Percentiles rank a stretch among this genome's conserved stretches.
These are phyloP conservation scores for Drosophila mercatorum DNA, from an alignment of 2,888 invertebrate genomes.

Conservation along the genomic window DNA sequence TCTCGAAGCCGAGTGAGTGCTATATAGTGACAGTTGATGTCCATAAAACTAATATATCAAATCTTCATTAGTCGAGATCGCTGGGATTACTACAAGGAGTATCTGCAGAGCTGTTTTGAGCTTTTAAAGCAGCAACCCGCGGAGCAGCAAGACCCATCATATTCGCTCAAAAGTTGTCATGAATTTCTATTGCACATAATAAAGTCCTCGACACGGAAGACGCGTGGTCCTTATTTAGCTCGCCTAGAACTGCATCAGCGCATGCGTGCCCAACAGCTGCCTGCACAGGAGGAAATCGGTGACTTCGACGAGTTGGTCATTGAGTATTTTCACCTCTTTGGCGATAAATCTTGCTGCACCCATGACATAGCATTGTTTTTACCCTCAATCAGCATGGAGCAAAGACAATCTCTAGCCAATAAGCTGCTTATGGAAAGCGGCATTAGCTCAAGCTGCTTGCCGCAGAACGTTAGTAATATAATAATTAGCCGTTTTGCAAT, in stretches of 20 bases:
- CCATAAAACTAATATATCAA: background rate
- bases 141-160: slow-evolving; percentile 26
- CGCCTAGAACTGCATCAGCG: slow-evolving; percentile 90
- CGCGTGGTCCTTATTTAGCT: slow-evolving; percentile 93
- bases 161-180: slow-evolving; percentile 77
- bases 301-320: slow-evolving; percentile 89
- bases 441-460: slow-evolving; percentile 88
- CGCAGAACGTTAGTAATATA: slow-evolving; percentile 86
- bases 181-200: slow-evolving; percentile 85
- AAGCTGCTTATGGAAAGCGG: slow-evolving; percentile 88
- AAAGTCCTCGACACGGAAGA: slow-evolving; percentile 85
- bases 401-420: slow-evolving; percentile 87
- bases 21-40: background rate
- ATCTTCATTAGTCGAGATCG: slow-evolving; percentile 87
- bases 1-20: slow-evolving; percentile 89
- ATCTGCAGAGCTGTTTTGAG: slow-evolving; percentile 89
- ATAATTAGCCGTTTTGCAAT: background rate
- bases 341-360: slow-evolving; percentile 94
- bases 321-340: slow-evolving; percentile 92
- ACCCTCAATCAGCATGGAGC: slow-evolving; percentile 86
- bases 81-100: slow-evolving; percentile 91
- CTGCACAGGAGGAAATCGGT: slow-evolving; percentile 87
- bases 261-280: slow-evolving; percentile 86
- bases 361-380: slow-evolving; percentile 92
- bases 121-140: slow-evolving; percentile 84